These are phyloP conservation scores for Drosophila parabipectinata DNA, from an alignment of 1,140 invertebrate species.

Conservation along the genomic window DNA sequence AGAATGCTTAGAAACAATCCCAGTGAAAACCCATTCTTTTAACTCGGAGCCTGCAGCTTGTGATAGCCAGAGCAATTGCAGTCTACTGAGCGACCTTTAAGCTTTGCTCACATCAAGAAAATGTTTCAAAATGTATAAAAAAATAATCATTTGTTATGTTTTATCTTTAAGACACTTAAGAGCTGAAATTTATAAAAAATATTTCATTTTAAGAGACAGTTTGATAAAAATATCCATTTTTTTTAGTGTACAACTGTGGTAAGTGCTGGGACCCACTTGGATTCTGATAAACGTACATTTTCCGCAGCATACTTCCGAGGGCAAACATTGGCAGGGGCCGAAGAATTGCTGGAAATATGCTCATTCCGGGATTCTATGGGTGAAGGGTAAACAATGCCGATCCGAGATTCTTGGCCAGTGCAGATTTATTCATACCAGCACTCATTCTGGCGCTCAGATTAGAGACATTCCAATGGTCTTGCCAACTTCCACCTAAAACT, in stretches of 20 bases:
- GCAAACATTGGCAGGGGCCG: conserved; percentile 34
- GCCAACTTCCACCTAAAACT: conserved; percentile 24
- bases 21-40: conserved; percentile 8
- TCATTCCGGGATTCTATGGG: conserved; percentile 19
- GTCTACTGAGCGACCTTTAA: not conserved
- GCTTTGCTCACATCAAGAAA: not conserved
- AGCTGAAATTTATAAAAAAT: no score
- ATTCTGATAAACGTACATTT: conserved; percentile 41
- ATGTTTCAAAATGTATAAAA: not conserved
- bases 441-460: conserved; percentile 14
- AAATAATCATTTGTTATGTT: not conserved
- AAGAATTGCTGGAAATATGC: conserved; percentile 46
- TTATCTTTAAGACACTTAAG: no score
- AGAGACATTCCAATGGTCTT: conserved; percentile 28
- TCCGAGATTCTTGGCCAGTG: conserved; percentile 19
- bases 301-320: conserved; percentile 36
- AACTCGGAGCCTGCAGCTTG: conserved; percentile 16
- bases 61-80: conserved; percentile 36
- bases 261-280: conserved; percentile 19
- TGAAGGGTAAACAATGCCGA: conserved; percentile 4
- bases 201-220: no score
- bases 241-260: conserved; percentile 16
- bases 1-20: conserved; percentile 32
- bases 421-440: conserved; percentile 43
- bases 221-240: not conserved